These are phyloP conservation scores for Odontamblyopus lacepedii DNA, from an alignment of 2,797 vertebrate species.

Conservation along the genomic window DNA sequence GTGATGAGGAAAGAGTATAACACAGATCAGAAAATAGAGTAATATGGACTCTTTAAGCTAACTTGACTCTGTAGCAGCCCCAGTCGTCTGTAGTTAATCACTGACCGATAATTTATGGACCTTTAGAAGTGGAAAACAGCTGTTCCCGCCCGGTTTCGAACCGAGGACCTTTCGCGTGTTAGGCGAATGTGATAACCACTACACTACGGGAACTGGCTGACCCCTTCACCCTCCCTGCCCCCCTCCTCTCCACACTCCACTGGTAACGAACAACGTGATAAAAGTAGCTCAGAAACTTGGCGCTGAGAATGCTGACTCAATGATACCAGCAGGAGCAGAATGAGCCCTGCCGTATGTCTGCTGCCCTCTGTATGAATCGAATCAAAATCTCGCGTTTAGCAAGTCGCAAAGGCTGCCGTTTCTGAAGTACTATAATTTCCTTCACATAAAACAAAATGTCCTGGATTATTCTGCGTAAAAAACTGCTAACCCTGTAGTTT, in stretches of 20 bases:
- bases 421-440: too few relatives aligned
- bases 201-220: slow-evolving; percentile 11
- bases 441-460: too few relatives aligned
- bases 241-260: neutral
- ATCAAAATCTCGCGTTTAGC: too few relatives aligned
- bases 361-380: too few relatives aligned
- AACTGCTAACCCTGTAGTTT: too few relatives aligned
- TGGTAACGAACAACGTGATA: neutral
- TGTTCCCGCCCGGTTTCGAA: slow-evolving; percentile 16
- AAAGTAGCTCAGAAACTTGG: neutral
- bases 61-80: neutral
- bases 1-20: too few relatives aligned
- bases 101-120: neutral
- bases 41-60: slow-evolving; percentile 30
- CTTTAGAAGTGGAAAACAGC: neutral
- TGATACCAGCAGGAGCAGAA: too few relatives aligned
- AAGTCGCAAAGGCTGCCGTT: too few relatives aligned
- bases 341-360: too few relatives aligned
- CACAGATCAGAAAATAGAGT: too few relatives aligned
- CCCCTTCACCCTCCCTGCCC: neutral
- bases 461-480: too few relatives aligned
- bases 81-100: neutral
- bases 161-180: slow-evolving; percentile 11
- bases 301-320: neutral
- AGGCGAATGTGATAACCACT: slow-evolving; percentile 17